A percentile compares a stretch with the other conserved stretches of the same genome.
These are phyloP conservation scores for Myotis brandtii DNA, from an alignment of 2,113 vertebrate genomes.

Conservation along the genomic window DNA sequence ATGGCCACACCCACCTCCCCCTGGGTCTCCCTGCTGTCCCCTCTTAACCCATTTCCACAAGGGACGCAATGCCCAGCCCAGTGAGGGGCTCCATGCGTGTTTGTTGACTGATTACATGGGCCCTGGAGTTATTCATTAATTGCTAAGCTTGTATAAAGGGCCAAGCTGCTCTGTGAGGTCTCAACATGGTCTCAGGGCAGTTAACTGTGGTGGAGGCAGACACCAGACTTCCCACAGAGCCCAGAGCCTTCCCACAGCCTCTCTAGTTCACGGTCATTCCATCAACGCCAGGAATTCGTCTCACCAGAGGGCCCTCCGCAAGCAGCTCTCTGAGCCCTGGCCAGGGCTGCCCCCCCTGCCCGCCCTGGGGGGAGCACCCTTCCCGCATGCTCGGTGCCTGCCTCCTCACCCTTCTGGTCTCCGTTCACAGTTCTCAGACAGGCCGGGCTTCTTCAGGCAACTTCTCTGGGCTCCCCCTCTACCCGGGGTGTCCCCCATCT, in stretches of 20 bases:
- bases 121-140: fast-evolving
- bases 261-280: not conserved
- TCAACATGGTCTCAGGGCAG: not conserved
- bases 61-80: not conserved
- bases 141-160: fast-evolving
- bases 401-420: conserved; percentile 16
- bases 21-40: not conserved
- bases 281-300: not conserved
- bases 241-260: not conserved
- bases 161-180: not conserved
- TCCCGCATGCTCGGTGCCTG: fast-evolving
- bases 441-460: fast-evolving
- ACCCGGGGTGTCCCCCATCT: conserved; percentile 22
- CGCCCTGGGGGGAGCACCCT: no score
- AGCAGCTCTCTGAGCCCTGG: not conserved
- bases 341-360: not conserved
- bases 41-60: no score
- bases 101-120: not conserved
- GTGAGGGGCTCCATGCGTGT: fast-evolving
- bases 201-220: fast-evolving
- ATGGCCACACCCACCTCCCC: fast-evolving
- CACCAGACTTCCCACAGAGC: not conserved
- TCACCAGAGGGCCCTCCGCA: not conserved
- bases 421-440: not conserved
- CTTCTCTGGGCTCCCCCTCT: not conserved